Conservation (phyloP, 2,888 invertebrate species). For the Neocrepidodera transversa region DNA sequence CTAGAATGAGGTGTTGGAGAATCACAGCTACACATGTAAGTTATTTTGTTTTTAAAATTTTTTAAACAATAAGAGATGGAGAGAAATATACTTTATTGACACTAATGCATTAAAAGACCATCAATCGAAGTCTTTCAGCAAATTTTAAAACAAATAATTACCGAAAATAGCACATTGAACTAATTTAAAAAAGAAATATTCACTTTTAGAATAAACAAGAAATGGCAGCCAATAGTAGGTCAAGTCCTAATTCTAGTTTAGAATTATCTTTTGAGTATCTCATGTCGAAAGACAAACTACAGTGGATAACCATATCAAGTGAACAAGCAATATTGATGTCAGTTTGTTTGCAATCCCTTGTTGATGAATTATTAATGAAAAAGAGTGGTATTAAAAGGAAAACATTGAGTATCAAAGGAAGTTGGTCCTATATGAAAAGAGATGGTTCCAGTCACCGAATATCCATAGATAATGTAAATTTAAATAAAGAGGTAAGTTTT, state of each 20-base stretch:
- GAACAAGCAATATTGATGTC: conserved; percentile 95
- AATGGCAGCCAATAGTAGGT: conserved; percentile 50
- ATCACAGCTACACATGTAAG: conserved; percentile 86
- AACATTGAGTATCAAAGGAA: conserved; percentile 59
- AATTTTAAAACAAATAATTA: too few relatives aligned
- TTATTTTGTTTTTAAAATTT: conserved; percentile 25
- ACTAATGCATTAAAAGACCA: too few relatives aligned
- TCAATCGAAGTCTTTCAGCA: too few relatives aligned
- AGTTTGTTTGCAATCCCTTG: conserved; percentile 93
- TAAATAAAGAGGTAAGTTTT: conserved; percentile 40
- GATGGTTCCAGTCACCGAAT: conserved; percentile 75
- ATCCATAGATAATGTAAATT: conserved; percentile 58
- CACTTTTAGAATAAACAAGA: conserved; percentile 51
- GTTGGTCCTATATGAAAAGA: conserved; percentile 75
- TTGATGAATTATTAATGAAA: conserved; percentile 87
- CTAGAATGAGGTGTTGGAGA: conserved; percentile 96
- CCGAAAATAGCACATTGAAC: too few relatives aligned
- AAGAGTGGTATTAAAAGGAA: conserved; percentile 67
- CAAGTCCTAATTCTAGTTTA: conserved; percentile 62
- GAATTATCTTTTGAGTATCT: conserved; percentile 96
- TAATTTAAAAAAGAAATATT: too few relatives aligned
- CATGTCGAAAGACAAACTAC: conserved; percentile 86
- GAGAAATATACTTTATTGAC: too few relatives aligned
- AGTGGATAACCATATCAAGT: conserved; percentile 92
- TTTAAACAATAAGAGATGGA: too few relatives aligned